Conservation (phyloP, 92 coral and sea anemone genomes). For the Montipora capitata region DNA sequence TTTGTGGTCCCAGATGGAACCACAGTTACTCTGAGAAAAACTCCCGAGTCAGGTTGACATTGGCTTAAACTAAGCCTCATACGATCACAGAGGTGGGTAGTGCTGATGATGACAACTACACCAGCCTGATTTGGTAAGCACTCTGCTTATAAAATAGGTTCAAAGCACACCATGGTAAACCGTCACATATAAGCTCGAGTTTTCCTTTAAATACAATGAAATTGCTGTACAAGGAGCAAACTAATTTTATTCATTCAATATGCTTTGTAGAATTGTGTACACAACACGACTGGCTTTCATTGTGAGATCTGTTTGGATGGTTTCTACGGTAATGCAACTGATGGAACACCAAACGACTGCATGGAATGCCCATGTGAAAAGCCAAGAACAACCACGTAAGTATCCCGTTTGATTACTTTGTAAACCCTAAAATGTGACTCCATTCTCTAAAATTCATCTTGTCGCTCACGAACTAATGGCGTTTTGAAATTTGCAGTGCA, state of each 20-base stretch:
- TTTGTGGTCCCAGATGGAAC: too few relatives aligned
- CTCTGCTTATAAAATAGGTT: too few relatives aligned
- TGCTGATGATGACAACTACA: too few relatives aligned
- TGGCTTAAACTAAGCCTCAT: too few relatives aligned
- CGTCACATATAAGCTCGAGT: too few relatives aligned
- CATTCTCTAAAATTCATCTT: neutral
- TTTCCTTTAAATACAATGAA: too few relatives aligned
- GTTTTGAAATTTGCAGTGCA: conserved; percentile 57
- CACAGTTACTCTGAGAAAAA: too few relatives aligned
- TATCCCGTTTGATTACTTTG: neutral
- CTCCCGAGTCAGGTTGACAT: too few relatives aligned
- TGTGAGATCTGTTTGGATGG: conserved; percentile 93
- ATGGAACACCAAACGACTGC: conserved; percentile 95
- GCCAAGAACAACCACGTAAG: conserved; percentile 96
- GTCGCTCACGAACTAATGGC: neutral
- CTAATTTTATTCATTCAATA: neutral
- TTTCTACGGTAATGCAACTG: conserved; percentile 98
- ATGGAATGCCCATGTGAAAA: conserved; percentile 90
- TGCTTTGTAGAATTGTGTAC: conserved; percentile 86
- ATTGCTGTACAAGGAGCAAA: neutral
- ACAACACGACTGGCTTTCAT: conserved; percentile 94
- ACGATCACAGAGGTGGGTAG: too few relatives aligned
- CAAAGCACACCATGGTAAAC: too few relatives aligned
- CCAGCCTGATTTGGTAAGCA: too few relatives aligned
- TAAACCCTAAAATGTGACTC: neutral